Conservation (phyloP, 2,888 invertebrate genomes). For the Sthenelais limicola region DNA sequence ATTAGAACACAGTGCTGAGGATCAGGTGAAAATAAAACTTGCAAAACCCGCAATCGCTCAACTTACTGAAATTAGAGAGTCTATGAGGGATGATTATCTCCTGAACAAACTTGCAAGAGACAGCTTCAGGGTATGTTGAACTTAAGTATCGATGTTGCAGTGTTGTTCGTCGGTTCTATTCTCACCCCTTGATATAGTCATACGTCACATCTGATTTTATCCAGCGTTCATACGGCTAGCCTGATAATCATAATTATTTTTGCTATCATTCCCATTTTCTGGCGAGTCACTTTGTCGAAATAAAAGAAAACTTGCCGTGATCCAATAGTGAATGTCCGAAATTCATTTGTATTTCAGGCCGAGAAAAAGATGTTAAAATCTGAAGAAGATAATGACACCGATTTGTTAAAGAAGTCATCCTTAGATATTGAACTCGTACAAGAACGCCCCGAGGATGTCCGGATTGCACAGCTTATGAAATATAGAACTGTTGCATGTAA, state of each 20-base stretch:
- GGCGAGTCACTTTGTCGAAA: too few relatives aligned
- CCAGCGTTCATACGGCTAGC: too few relatives aligned
- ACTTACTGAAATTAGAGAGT: constrained; percentile 83
- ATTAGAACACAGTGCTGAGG: constrained; percentile 91
- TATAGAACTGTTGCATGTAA: constrained; percentile 45
- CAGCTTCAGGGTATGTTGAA: constrained; percentile 83
- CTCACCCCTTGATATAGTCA: too few relatives aligned
- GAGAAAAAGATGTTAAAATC: constrained; percentile 84
- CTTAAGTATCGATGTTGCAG: neutral
- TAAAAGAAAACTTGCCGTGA: neutral
- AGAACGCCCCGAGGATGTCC: constrained; percentile 85
- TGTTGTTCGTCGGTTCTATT: too few relatives aligned
- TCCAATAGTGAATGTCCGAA: neutral
- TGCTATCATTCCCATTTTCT: too few relatives aligned
- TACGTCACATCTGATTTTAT: too few relatives aligned
- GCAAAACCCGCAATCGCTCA: constrained; percentile 76
- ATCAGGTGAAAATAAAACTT: constrained; percentile 57
- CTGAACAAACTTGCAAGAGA: constrained; percentile 89
- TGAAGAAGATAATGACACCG: constrained; percentile 79
- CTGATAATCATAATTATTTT: too few relatives aligned
- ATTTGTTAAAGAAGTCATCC: constrained; percentile 82
- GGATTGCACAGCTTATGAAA: constrained; percentile 77
- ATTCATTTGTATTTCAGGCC: constrained; percentile 73
- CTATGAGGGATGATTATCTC: constrained; percentile 93
- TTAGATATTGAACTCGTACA: constrained; percentile 84